These are phyloP conservation scores for Emydocephalus ijimae DNA, from an alignment of 2,113 vertebrate species.

Conservation along the genomic window DNA sequence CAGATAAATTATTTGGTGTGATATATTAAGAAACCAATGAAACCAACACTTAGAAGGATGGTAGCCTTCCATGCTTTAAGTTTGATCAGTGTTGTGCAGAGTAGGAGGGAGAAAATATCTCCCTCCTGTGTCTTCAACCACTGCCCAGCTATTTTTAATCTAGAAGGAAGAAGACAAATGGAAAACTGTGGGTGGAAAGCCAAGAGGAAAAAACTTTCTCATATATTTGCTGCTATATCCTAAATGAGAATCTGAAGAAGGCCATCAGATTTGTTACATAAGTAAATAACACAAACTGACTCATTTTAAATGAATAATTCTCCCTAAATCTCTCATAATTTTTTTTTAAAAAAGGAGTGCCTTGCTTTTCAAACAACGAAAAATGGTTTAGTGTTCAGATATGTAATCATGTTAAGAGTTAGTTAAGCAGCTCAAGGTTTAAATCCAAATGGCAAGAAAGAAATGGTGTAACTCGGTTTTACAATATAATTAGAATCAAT, in stretches of 20 bases:
- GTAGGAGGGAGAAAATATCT: background rate
- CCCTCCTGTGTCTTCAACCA: background rate
- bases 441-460: background rate
- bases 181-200: background rate
- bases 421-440: background rate
- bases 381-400: background rate
- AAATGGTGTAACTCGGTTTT: background rate
- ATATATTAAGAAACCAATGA: background rate
- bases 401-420: background rate
- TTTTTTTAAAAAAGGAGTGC: background rate
- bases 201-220: background rate
- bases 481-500: background rate
- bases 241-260: background rate
- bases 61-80: constrained; percentile 7
- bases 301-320: background rate
- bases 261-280: background rate
- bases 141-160: constrained; percentile 13
- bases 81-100: constrained; percentile 1
- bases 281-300: background rate
- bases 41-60: constrained; percentile 5
- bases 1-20: background rate
- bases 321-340: background rate
- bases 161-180: background rate
- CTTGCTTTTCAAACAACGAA: constrained; percentile 9
- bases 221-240: constrained; percentile 12